Evolutionary conservation across 2,113 vertebrate species (phyloP), one percentile per base, ranked within the genome.

Genomic region (Heterotis niloticus): DNA sequence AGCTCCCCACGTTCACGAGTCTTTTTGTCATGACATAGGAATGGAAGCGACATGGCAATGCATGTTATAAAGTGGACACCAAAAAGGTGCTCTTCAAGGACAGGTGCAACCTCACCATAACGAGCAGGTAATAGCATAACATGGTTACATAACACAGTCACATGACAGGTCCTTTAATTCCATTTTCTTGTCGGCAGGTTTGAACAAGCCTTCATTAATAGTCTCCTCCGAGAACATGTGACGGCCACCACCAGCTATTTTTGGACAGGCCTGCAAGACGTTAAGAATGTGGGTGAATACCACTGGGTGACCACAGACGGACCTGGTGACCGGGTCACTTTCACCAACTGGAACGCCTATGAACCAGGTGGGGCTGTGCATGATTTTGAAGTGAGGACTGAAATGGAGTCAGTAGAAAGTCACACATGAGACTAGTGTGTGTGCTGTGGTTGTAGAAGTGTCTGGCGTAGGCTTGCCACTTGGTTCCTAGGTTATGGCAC

Each of bases 201-300:
- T 89, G 98, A 99, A 75, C 97, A 99, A 90, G 94, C 95, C 83
- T 99, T 94, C 80, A 90, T 99, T 86, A 98, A 92, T 87, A 91
- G 88, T 75, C 88, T 99, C 14, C 94, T 99, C 56, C 89, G 86
- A 80, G 92, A 93, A 57, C 84, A 85, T 59, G 20, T 62, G 16
- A 64, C 18, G 17, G 85, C 75, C 79, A 80, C 87, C 75, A 79
- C 87, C 71, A 93, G 89, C 57, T 94, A 94, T 84, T 97, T 96
- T 83, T 99, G 98, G 98, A 95, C 91, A 0, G 95, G 94, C 54
- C 90, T 99, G 83, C 94, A 94, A 87, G 95, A 96, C 85, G 78
- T 83, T 57, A 90, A 92, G 24, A 90, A 88, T 74, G 90, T 81
- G 0, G 94, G 95, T 84, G 93, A 96, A 71, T 99, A 96, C 83